A percentile compares a stretch with the other conserved stretches of the same genome.
phyloP scores from a whole-genome alignment of 2,113 vertebrate species.

The Saimiri boliviensis region DNA sequence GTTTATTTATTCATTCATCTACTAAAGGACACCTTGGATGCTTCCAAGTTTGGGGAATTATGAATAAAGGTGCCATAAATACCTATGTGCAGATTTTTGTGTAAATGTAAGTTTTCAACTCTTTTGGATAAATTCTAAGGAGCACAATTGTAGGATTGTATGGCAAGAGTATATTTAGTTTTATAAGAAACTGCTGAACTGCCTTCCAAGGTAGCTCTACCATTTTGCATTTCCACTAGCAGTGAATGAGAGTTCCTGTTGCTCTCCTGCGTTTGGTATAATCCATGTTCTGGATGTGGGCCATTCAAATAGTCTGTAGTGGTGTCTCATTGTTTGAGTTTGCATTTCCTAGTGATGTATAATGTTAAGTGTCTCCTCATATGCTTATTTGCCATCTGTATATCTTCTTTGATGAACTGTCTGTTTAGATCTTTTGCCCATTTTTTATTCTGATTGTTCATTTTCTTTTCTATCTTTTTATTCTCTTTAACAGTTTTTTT shows the following conservation, averaged over 20 bases:
- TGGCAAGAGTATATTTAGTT: background rate
- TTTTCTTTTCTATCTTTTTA: slow-evolving; percentile 39
- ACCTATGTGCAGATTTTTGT: background rate
- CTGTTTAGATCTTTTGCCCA: background rate
- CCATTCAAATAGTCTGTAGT: background rate
- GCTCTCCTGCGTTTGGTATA: background rate
- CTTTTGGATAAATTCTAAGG: background rate
- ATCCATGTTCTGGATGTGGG: background rate
- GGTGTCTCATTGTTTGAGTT: background rate
- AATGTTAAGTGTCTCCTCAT: background rate
- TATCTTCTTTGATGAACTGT: slow-evolving; percentile 29
- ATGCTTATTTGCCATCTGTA: background rate
- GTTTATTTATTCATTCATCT: background rate
- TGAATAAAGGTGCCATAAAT: background rate
- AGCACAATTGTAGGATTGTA: background rate
- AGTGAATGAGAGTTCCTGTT: background rate
- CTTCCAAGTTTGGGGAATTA: background rate
- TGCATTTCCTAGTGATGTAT: background rate
- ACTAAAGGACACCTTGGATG: background rate
- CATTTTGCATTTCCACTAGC: background rate
- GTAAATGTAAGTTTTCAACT: background rate
- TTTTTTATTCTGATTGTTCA: background rate
- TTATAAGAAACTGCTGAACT: background rate
- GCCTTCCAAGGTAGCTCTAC: background rate
- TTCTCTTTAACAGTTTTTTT: slow-evolving; percentile 65